Conservation (phyloP, 1,140 invertebrate genomes). For the Pygmarrhopalites habei region DNA sequence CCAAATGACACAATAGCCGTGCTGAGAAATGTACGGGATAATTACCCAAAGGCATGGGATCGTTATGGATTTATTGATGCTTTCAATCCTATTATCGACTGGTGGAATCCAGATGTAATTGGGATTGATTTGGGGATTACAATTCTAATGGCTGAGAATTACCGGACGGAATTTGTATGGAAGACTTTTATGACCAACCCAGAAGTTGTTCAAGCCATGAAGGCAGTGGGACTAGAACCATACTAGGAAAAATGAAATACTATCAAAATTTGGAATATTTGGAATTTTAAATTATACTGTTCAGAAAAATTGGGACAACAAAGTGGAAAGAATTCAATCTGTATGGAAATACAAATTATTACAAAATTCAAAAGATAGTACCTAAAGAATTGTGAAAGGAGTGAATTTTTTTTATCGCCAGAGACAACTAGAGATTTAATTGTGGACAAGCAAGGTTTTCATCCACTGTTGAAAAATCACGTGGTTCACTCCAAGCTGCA, state of each 20-base stretch:
- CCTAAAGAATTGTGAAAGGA: no score
- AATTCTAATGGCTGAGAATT: constrained; percentile 36
- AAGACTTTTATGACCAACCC: constrained; percentile 28
- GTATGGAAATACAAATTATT: no score
- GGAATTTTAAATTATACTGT: no score
- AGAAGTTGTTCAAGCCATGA: neutral
- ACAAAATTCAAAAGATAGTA: no score
- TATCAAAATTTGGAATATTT: no score
- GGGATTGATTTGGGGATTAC: constrained; percentile 38
- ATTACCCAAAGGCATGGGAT: constrained; percentile 24
- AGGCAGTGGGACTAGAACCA: constrained; percentile 1
- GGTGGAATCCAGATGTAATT: constrained; percentile 31
- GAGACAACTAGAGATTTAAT: no score
- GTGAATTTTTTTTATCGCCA: no score
- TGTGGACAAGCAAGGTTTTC: no score
- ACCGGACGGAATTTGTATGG: constrained; percentile 34
- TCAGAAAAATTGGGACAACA: no score
- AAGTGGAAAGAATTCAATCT: no score
- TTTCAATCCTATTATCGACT: constrained; percentile 27
- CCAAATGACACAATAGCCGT: constrained; percentile 31
- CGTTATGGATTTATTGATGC: constrained; percentile 37
- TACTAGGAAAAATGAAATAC: neutral
- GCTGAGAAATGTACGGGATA: constrained; percentile 20
- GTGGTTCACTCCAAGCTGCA: no score
- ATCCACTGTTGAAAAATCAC: no score